Conservation (phyloP, 2,113 vertebrate genomes). For the Pelodiscus sinensis region DNA sequence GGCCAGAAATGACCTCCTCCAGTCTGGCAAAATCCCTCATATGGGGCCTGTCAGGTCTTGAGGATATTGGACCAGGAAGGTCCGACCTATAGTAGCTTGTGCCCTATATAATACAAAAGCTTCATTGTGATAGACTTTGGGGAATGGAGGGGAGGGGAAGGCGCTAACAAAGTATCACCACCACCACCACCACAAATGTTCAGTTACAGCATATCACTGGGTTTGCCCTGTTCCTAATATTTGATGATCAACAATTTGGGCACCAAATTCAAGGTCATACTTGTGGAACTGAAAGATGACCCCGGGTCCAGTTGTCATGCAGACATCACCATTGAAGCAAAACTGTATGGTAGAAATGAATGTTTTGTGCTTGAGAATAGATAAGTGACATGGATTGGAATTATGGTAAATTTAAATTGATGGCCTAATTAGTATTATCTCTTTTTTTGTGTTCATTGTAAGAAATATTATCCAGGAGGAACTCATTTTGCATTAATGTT, state of each 20-base stretch:
- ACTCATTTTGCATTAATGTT: slow-evolving; percentile 83
- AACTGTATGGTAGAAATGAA: slow-evolving; percentile 61
- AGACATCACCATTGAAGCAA: slow-evolving; percentile 3
- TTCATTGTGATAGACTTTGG: not conserved
- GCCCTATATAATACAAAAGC: not conserved
- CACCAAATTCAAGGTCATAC: slow-evolving; percentile 16
- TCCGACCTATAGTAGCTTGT: not conserved
- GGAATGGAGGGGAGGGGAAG: too few relatives aligned
- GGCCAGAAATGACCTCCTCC: too few relatives aligned
- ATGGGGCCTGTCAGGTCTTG: too few relatives aligned
- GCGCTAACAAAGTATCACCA: slow-evolving; percentile 17
- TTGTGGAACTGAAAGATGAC: slow-evolving; percentile 18
- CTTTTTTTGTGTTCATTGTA: slow-evolving; percentile 81
- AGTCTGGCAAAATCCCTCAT: too few relatives aligned
- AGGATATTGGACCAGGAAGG: too few relatives aligned
- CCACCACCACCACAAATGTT: not conserved
- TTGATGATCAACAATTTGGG: not conserved
- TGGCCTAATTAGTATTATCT: slow-evolving; percentile 85
- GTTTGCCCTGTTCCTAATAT: not conserved
- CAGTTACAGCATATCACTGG: not conserved
- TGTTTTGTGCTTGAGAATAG: slow-evolving; percentile 75
- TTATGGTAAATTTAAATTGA: slow-evolving; percentile 85
- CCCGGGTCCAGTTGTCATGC: slow-evolving; percentile 45
- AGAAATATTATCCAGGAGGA: slow-evolving; percentile 84
- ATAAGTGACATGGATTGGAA: slow-evolving; percentile 83